Conservation (phyloP, 1,140 invertebrate species). For the Bombyx mandarina region DNA sequence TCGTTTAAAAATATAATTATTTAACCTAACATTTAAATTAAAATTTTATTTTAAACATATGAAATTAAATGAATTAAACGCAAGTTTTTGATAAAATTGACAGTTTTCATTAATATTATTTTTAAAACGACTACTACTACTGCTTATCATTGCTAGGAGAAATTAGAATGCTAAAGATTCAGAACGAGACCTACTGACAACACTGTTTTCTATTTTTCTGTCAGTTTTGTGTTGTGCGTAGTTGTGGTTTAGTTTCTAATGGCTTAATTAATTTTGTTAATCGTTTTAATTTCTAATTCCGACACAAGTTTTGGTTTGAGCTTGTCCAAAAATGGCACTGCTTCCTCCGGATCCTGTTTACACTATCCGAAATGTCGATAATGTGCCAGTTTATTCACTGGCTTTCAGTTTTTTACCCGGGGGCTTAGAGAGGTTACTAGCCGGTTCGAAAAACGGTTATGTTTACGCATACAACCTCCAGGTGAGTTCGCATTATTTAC, state of each 20-base stretch:
- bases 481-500: constrained; percentile 65
- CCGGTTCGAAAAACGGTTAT: constrained; percentile 77
- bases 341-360: constrained; percentile 77
- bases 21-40: no score
- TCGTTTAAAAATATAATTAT: no score
- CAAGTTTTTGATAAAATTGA: no score
- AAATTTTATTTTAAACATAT: no score
- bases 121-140: no score
- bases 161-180: no score
- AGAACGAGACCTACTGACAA: constrained; percentile 3
- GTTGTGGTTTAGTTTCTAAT: constrained; percentile 65
- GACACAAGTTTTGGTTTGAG: constrained; percentile 53
- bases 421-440: constrained; percentile 75
- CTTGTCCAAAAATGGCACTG: constrained; percentile 66
- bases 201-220: constrained; percentile 51
- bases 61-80: no score
- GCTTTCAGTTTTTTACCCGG: constrained; percentile 74
- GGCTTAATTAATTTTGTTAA: constrained; percentile 66
- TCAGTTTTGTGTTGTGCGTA: constrained; percentile 71
- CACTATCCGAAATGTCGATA: constrained; percentile 75
- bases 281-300: constrained; percentile 59
- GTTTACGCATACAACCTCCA: constrained; percentile 81
- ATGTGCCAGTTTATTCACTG: constrained; percentile 77
- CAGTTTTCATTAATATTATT: no score
- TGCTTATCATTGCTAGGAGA: no score